Percentiles rank a stretch among this genome's conserved stretches.
These are phyloP conservation scores for Diorhabda sublineata DNA, from an alignment of 1,140 invertebrate genomes.

Conservation along the genomic window DNA sequence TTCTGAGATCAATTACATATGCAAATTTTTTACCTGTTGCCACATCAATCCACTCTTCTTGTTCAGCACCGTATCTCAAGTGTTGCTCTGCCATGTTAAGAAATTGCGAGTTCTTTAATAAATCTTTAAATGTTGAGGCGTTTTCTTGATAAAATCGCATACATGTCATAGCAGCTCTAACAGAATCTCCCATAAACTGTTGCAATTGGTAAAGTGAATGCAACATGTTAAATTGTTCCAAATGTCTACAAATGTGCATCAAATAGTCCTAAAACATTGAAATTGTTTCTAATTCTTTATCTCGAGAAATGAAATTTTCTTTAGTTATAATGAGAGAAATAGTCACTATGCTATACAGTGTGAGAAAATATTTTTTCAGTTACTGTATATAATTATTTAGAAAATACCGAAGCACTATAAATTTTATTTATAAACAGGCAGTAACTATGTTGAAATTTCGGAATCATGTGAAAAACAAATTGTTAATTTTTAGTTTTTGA, in stretches of 20 bases:
- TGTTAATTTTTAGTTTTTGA: too few species aligned
- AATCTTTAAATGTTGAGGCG: constrained; percentile 53
- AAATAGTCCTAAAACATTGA: constrained; percentile 54
- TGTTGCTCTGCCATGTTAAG: constrained; percentile 61
- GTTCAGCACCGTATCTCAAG: constrained; percentile 52
- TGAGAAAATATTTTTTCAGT: too few species aligned
- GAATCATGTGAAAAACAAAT: too few species aligned
- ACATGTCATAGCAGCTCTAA: constrained; percentile 70
- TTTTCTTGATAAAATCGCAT: constrained; percentile 63
- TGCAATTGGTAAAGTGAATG: constrained; percentile 68
- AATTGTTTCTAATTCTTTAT: too few species aligned
- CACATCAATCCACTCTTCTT: constrained; percentile 47
- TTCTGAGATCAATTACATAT: too few species aligned
- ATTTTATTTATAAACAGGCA: too few species aligned
- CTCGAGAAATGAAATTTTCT: too few species aligned
- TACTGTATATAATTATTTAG: too few species aligned
- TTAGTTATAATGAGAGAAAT: too few species aligned
- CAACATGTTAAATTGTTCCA: constrained; percentile 60
- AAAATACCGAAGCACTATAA: too few species aligned
- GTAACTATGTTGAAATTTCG: too few species aligned
- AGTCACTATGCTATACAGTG: too few species aligned
- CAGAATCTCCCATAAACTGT: constrained; percentile 61
- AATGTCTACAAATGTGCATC: constrained; percentile 59
- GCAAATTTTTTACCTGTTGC: constrained; percentile 32
- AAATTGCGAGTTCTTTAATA: constrained; percentile 52